Evolutionary conservation across 2,113 vertebrate species (phyloP), one percentile per base, ranked within the genome.

Genomic region (Sander lucioperca): DNA sequence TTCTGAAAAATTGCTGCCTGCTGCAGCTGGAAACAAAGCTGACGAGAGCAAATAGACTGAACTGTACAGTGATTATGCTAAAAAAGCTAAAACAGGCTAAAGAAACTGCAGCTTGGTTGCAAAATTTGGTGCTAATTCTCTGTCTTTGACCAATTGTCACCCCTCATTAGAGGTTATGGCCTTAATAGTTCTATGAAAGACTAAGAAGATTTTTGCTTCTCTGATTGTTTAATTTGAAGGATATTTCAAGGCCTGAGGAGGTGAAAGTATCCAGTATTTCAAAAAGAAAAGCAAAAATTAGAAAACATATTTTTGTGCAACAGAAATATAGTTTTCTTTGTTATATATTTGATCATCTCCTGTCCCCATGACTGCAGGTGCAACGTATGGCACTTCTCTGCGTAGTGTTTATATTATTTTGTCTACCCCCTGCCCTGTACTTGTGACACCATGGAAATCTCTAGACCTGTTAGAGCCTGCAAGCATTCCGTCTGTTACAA

Each of bases 401-500:
- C 2, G 45, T 51, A n/a, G 63, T 51, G 72, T 71, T 82, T 56
- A 45, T 56, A 71, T 77, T 53, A 69, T 53, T 19, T 68, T 27
- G 10, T 36, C 61, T 9, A 13, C 39, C 56, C 33, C 10, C 39
- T 43, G 39, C 33, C 12, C 4, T 16, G 21, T 10, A 12, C 50
- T 43, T 47, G 27, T 65, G 76, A 77, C 72, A 83, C 25, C 6
- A 15, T 2, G 19, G 58, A 72, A 43, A 65, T 57, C 57, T 69
- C 7, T 0, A 65, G 73, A 84, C 81, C 66, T 84, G 89, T 86
- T 9, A 5, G 53, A 80, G 74, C 70, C 15, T 82, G 86, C 68
- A 30, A 50, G 25, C 56, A 45, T 85, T 88, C 80, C 15, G 14
- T 79, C 64, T 61, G 19, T 79, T 87, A 66, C 64, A 57, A 80